These are phyloP conservation scores for Holacanthella duospinosa DNA, from an alignment of 2,888 invertebrate species.

Conservation along the genomic window DNA sequence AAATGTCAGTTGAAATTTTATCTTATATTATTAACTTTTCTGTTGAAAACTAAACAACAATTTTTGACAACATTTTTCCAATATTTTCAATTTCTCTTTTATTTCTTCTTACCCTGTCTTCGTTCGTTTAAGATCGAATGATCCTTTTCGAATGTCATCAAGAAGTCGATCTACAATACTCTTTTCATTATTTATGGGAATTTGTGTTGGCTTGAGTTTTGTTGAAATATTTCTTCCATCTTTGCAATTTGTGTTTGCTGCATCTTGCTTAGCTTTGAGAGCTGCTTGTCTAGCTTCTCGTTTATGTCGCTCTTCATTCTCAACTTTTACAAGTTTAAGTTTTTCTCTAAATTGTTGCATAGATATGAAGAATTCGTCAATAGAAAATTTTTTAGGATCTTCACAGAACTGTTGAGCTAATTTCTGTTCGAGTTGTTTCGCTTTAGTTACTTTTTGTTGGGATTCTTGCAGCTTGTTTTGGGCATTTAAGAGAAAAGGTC, in stretches of 20 bases:
- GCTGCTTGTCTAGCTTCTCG: not conserved
- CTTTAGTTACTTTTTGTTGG: not conserved
- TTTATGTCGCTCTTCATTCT: not conserved
- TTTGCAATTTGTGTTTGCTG: not conserved
- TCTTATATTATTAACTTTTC: too few relatives aligned
- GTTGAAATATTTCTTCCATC: not conserved
- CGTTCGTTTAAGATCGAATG: slow-evolving; percentile 3
- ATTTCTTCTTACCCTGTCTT: too few relatives aligned
- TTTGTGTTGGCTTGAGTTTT: not conserved
- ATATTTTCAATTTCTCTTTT: too few relatives aligned
- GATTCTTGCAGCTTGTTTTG: not conserved
- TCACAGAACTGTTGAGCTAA: slow-evolving; percentile 45
- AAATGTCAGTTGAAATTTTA: too few relatives aligned
- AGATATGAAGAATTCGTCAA: slow-evolving; percentile 43
- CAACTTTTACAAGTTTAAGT: slow-evolving; percentile 36
- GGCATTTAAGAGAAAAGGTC: not conserved
- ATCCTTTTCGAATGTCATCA: slow-evolving; percentile 7
- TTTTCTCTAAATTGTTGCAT: slow-evolving; percentile 44
- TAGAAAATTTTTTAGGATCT: slow-evolving; percentile 42
- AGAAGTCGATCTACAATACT: slow-evolving; percentile 5
- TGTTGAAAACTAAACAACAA: not conserved
- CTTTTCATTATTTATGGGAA: not conserved
- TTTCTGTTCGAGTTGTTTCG: slow-evolving; percentile 38
- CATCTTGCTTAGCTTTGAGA: not conserved
- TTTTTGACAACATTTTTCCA: not conserved